phyloP scores from a whole-genome alignment of 2,888 invertebrate genomes.

The Thereva unica region DNA sequence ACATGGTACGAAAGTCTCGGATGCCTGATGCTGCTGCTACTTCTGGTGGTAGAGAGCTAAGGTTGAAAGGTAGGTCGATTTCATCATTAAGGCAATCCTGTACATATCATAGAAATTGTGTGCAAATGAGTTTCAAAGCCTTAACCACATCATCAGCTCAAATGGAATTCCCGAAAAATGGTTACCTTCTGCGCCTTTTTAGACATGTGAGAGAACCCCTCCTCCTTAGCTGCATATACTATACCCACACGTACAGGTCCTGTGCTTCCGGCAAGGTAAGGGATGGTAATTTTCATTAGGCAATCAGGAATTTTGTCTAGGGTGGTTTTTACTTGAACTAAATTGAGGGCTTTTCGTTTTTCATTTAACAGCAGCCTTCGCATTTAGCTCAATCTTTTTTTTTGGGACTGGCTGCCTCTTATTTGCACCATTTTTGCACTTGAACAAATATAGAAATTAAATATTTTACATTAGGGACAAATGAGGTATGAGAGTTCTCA shows the following conservation, averaged over 20 bases:
- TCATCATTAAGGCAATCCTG: slow-evolving; percentile 12
- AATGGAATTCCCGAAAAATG: slow-evolving; percentile 33
- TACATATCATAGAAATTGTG: slow-evolving; percentile 41
- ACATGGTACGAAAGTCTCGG: slow-evolving; percentile 22
- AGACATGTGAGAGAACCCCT: not conserved
- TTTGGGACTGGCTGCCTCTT: slow-evolving; percentile 11
- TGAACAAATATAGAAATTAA: slow-evolving; percentile 32
- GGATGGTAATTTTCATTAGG: slow-evolving; percentile 28
- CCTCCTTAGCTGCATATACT: not conserved
- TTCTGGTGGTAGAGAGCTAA: not conserved
- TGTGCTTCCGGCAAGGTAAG: slow-evolving; percentile 6
- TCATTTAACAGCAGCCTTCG: too few relatives aligned
- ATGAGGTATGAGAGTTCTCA: slow-evolving; percentile 10
- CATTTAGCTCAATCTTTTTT: too few relatives aligned
- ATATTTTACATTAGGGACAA: slow-evolving; percentile 31
- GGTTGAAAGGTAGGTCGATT: slow-evolving; percentile 22
- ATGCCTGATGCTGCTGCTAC: too few relatives aligned
- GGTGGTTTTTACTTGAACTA: slow-evolving; percentile 28
- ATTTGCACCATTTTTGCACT: slow-evolving; percentile 33
- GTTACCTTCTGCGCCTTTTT: slow-evolving; percentile 10
- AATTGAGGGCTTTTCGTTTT: slow-evolving; percentile 22
- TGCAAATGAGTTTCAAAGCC: slow-evolving; percentile 46
- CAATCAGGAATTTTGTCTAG: slow-evolving; percentile 30
- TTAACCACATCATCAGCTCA: slow-evolving; percentile 46
- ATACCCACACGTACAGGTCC: not conserved